Evolutionary conservation across 2,797 vertebrate species (phyloP), one percentile per base, ranked within the genome.

Genomic region (Halcyon leucocephala): DNA sequence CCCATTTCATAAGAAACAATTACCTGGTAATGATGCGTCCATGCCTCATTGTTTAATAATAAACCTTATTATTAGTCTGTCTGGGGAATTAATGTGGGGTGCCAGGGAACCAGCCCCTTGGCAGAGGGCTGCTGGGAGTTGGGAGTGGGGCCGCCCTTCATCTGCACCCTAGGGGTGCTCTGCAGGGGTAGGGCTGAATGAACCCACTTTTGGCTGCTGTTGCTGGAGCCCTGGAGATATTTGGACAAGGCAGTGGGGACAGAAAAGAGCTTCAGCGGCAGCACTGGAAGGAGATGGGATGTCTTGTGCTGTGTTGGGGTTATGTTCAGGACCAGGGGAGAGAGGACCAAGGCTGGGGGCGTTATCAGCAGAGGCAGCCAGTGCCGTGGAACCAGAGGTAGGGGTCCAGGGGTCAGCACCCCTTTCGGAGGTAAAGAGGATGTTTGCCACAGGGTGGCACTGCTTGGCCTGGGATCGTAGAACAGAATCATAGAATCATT

Each of bases 361-460:
- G 19, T 6, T 29, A 9, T 8, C 41, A 67, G 41, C 10, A 37
- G 55, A 26, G 39, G n/a, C n/a, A 42, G 49, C 19, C 46, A 9
- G n/a, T 29, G 64, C 46, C 25, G 6, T 6, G 46, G 62, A 6
- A 8, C 9, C 4, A 31, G 62, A 35, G 22, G 2, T 8, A 46
- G 24, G 28, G 4, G 6, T 5, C 9, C 4, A 6, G 42, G 46
- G 33, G 18, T 3, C 73, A 78, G 44, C 55, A 11, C 1, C 7
- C 10, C 6, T 15, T 25, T 16, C 0, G 0, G 25, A 33, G 46
- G 15, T 6, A 7, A 41, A 19, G 31, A 66, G 14, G 3, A 4
- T 1, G 1, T 6, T 83, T 74, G 15, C 93, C 96, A 93, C 91
- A 65, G 76, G 94, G 90, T 93, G 95, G 94, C 93, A 90, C 85